These are phyloP conservation scores for Marisa cornuarietis DNA, from an alignment of 1,140 invertebrate genomes.

Conservation along the genomic window DNA sequence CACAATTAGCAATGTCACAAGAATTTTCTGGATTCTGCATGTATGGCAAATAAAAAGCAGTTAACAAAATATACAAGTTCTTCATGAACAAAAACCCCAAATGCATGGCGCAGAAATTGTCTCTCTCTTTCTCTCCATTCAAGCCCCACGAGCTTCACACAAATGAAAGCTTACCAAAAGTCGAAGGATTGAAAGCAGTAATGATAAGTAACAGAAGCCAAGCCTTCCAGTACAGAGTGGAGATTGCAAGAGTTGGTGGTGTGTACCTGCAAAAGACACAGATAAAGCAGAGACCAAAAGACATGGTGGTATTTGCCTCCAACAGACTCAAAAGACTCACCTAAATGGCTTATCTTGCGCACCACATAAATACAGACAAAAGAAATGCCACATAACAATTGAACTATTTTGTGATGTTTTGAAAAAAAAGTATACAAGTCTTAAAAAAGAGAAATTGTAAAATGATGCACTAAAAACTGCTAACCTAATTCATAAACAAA, in stretches of 20 bases:
- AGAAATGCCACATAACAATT: not conserved
- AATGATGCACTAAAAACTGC: not conserved
- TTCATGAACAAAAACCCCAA: too few species aligned
- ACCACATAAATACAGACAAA: not conserved
- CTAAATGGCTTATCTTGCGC: not conserved
- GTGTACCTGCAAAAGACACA: conserved; percentile 72
- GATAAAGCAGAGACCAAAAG: not conserved
- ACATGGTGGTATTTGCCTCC: not conserved
- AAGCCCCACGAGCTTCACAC: too few species aligned
- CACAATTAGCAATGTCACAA: too few species aligned
- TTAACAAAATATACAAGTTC: too few species aligned
- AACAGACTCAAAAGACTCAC: too few species aligned
- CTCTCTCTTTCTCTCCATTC: too few species aligned
- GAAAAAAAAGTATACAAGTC: too few species aligned
- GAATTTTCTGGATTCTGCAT: too few species aligned
- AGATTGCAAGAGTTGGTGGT: conserved; percentile 89
- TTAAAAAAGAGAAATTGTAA: not conserved
- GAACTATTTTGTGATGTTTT: too few species aligned
- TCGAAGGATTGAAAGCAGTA: conserved; percentile 88
- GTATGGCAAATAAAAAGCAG: too few species aligned
- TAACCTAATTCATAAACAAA: not conserved
- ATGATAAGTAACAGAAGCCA: conserved; percentile 91
- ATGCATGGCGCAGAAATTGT: too few species aligned
- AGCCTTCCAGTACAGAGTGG: conserved; percentile 91
- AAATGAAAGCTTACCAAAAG: conserved; percentile 74